phyloP scores from a whole-genome alignment of 2,888 invertebrate genomes.

The Chaetoderma sp. region DNA sequence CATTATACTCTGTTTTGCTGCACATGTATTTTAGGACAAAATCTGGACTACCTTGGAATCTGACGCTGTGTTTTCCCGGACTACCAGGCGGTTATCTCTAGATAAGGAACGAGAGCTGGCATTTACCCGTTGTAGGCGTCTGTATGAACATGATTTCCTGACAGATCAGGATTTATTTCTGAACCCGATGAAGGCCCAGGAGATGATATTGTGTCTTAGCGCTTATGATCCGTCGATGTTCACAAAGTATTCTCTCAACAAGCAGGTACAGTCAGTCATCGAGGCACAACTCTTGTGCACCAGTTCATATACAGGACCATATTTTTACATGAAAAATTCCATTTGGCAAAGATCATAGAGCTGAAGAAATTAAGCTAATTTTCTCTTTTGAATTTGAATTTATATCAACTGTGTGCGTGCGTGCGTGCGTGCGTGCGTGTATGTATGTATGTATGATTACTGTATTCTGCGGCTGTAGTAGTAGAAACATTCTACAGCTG shows the following conservation, averaged over 20 bases:
- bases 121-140: slow-evolving; percentile 71
- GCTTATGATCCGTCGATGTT: slow-evolving; percentile 68
- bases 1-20: too few species aligned
- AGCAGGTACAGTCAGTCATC: too few species aligned
- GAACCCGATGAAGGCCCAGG: slow-evolving; percentile 63
- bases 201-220: slow-evolving; percentile 61
- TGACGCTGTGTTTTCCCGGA: slow-evolving; percentile 83
- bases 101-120: slow-evolving; percentile 76
- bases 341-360: neutral
- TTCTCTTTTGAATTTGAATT: too few species aligned
- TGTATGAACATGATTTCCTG: slow-evolving; percentile 77
- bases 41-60: slow-evolving; percentile 83
- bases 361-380: too few species aligned
- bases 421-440: too few species aligned
- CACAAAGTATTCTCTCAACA: slow-evolving; percentile 62
- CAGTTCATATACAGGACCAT: too few species aligned
- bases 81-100: slow-evolving; percentile 75
- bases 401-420: too few species aligned
- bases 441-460: too few species aligned
- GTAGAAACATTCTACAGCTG: too few species aligned
- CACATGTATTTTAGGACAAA: slow-evolving; percentile 81
- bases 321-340: neutral
- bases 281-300: neutral
- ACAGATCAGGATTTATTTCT: slow-evolving; percentile 72
- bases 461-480: too few species aligned